Evolutionary conservation across 2,797 vertebrate genomes (phyloP), one percentile per base, ranked within the genome.

Genomic region (Silurus lanzhouensis): DNA sequence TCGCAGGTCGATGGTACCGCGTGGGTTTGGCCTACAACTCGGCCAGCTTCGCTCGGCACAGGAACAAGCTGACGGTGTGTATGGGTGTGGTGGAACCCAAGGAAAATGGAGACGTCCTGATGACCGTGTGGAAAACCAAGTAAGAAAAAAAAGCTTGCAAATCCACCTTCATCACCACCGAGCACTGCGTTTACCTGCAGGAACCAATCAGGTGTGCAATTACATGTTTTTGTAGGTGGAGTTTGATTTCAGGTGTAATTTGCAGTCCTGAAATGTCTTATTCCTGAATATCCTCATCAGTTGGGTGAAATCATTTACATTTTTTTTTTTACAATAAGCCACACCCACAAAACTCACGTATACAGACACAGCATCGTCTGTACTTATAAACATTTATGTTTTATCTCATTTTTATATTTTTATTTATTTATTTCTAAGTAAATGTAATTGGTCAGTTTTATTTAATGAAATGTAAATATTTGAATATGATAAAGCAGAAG

Each of bases 21-120:
- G 90, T 96, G 67, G 95, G 95, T 7, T 82, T 96, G 86, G 94
- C 95, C 79, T 95, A 96, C 12, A 93, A 95, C 79, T 92, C 94
- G 17, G 89, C 89, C 0, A 15, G 57, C 13, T 96, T 96, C 68
- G 58, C 25, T 68, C 91, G 88, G 8, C 91, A 88, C 87, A 92
- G 92, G 88, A 90, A 89, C 90, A 91, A 88, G 84, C 5, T 96
- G 67, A 95, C 89, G 79, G 86, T 90, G 68, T 93, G 92, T 22
- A 90, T 92, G 92, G 95, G 95, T 27, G 27, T 87, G 12, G 78
- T 95, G 84, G 88, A 91, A 3, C 87, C 86, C 0, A 89, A 90
- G 82, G 68, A 92, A 2, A 93, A 92, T 0, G 94, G 94, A 38
- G 92, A 93, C 3, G 94, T 91, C 13, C 94, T 93, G 89, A 94